Percentiles rank a stretch among this genome's conserved stretches.
Conservation (phyloP, 1,140 invertebrate species). For the Drosophila fuyamai region DNA sequence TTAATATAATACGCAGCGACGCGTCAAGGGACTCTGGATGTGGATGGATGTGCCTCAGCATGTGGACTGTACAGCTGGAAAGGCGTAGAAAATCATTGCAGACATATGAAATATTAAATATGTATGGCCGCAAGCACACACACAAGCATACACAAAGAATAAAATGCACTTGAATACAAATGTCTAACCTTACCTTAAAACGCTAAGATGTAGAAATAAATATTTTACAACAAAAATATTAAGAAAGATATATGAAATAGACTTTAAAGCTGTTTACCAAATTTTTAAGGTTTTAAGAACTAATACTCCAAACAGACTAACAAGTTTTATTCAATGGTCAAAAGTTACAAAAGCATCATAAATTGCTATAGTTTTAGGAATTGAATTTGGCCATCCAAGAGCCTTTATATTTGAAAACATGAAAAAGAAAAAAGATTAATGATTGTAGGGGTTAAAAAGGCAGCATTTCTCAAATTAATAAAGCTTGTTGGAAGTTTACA, state of each 20-base stretch:
- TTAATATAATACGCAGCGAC: conserved; percentile 81
- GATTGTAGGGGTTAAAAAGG: no score
- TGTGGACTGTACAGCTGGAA: conserved; percentile 26
- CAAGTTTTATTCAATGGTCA: no score
- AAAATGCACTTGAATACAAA: not conserved
- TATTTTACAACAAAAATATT: not conserved
- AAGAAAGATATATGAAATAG: no score
- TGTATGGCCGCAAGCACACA: conserved; percentile 56
- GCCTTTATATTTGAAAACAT: no score
- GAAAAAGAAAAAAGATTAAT: no score
- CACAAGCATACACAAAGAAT: conserved; percentile 21
- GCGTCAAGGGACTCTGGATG: conserved; percentile 51
- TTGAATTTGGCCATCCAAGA: no score
- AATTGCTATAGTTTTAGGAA: no score
- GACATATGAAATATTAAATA: conserved; percentile 84
- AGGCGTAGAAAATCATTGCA: conserved; percentile 78
- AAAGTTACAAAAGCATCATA: no score
- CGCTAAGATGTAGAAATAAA: not conserved
- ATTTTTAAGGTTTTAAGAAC: no score
- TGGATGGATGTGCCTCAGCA: conserved; percentile 17
- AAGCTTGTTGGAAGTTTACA: not conserved
- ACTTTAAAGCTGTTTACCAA: no score
- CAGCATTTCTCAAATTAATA: no score
- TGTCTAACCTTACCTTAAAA: not conserved
- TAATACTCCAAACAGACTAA: no score